These are phyloP conservation scores for Picathartes gymnocephalus DNA, from an alignment of 2,113 vertebrate genomes.

Conservation along the genomic window DNA sequence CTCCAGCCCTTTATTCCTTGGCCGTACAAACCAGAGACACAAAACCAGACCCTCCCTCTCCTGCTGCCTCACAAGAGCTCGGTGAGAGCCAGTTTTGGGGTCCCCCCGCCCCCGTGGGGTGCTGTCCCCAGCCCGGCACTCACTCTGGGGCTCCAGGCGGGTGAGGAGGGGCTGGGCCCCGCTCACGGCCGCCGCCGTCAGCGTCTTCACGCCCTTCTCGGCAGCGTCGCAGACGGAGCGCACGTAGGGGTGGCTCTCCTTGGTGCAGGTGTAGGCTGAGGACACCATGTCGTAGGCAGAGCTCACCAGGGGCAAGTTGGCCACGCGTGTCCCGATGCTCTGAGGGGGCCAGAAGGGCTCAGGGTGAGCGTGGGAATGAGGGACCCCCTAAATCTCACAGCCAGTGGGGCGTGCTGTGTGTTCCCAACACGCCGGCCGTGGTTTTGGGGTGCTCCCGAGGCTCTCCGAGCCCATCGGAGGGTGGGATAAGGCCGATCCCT, in stretches of 20 bases:
- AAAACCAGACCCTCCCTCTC: not conserved
- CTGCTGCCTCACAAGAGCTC: not conserved
- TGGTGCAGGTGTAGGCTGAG: conserved; percentile 79
- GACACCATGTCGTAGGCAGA: conserved; percentile 73
- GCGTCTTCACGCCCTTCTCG: conserved; percentile 70
- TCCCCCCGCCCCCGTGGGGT: not conserved
- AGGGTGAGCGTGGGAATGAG: not conserved
- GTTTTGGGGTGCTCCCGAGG: not conserved
- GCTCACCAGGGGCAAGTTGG: conserved; percentile 81
- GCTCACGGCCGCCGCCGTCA: conserved; percentile 54
- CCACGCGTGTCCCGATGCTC: conserved; percentile 74
- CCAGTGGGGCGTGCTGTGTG: rapidly evolving
- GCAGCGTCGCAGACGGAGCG: conserved; percentile 80
- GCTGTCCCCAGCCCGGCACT: conserved; percentile 17
- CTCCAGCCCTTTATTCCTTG: rapidly evolving
- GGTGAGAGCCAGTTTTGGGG: not conserved
- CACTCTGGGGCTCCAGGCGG: conserved; percentile 87
- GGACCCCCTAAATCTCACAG: too few relatives aligned
- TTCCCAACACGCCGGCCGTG: rapidly evolving
- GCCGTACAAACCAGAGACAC: not conserved
- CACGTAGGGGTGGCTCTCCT: conserved; percentile 83
- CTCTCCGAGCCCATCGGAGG: not conserved
- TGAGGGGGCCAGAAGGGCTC: not conserved
- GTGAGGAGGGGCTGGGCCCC: conserved; percentile 86
- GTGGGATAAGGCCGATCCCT: not conserved